Conservation (phyloP, 2,113 vertebrate species). For the Phalacrocorax carbo region DNA sequence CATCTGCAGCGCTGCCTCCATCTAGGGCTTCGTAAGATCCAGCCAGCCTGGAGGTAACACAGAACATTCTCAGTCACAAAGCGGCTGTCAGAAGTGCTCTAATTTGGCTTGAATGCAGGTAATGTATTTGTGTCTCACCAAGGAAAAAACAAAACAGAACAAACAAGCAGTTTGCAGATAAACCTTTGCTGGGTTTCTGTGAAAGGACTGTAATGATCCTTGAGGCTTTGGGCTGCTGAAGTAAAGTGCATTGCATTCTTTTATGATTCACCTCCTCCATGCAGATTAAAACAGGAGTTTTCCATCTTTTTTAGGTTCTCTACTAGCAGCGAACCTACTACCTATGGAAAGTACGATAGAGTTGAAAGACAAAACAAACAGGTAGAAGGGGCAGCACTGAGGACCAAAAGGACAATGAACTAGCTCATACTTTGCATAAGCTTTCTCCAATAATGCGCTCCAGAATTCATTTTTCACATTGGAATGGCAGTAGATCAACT, state of each 20-base stretch:
- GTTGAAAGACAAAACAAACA: neutral
- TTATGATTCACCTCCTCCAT: neutral
- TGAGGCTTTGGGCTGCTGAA: neutral
- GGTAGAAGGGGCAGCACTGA: neutral
- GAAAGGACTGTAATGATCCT: neutral
- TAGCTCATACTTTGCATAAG: conserved; percentile 88
- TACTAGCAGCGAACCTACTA: neutral
- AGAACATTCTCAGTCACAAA: neutral
- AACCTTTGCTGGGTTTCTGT: neutral
- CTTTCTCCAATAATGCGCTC: conserved; percentile 92
- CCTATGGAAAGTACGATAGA: neutral
- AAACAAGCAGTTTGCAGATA: neutral
- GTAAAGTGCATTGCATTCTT: neutral
- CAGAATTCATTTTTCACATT: conserved; percentile 89
- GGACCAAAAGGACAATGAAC: neutral
- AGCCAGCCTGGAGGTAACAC: conserved; percentile 77
- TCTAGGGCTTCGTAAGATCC: conserved; percentile 92
- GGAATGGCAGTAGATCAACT: conserved; percentile 89
- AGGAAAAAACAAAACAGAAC: neutral
- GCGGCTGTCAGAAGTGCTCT: neutral
- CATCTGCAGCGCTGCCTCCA: conserved; percentile 89
- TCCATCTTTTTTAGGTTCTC: neutral
- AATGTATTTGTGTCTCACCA: neutral
- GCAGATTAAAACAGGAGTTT: neutral
- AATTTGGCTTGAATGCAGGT: neutral